Base-by-base conservation (phyloP, 2,113 vertebrate genomes). In the Tympanuchus pallidicinctus region DNA sequence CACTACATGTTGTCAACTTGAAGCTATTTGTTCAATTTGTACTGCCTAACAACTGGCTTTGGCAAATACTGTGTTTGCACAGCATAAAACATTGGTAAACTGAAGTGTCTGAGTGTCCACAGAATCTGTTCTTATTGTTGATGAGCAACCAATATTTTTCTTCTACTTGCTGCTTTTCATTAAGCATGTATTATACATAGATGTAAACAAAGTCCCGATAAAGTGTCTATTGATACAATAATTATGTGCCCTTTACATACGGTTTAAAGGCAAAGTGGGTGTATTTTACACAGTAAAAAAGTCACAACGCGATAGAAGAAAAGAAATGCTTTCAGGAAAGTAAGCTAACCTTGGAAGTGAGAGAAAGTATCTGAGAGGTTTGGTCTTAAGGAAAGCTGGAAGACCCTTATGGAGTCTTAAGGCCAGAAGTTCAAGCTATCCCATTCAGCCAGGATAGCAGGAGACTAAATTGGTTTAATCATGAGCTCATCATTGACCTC, bases 401-500 rank as follows among this genome's bases (percentile, higher is more conserved):
- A 90, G 64, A 50, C 61, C 88, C 61, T 34, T 34, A 59, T 64
- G 72, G 86, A 71, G 76, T 56, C 80, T 78, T 34, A 64, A 81
- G 72, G 86, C 65, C 61, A 43, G 52, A 38, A 69, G 86, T 92
- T 95, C 73, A 86, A 88, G 57, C 65, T 93, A 12, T 81, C 90
- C 90, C 76, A 43, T 93, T 92, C 88, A 83, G 72, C 59, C 93
- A 52, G 56, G 60, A 7, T 83, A 64, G 92, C 38, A 90, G 69
- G 56, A 82, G 73, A 75, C 83, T 72, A 81, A 86, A 88, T 28
- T 80, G 76, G 56, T 95, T 93, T 95, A 86, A 88, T 78, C 86
- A n/a, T 95, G 96, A 96, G 86, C 92, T 96, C 95, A 92, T 96
- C n/a, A 2, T 67, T 93, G 90, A 96, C 90, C 95, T 96, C 93